These are phyloP conservation scores for Falcaria lacertinaria DNA, from an alignment of 2,888 invertebrate genomes.

Conservation along the genomic window DNA sequence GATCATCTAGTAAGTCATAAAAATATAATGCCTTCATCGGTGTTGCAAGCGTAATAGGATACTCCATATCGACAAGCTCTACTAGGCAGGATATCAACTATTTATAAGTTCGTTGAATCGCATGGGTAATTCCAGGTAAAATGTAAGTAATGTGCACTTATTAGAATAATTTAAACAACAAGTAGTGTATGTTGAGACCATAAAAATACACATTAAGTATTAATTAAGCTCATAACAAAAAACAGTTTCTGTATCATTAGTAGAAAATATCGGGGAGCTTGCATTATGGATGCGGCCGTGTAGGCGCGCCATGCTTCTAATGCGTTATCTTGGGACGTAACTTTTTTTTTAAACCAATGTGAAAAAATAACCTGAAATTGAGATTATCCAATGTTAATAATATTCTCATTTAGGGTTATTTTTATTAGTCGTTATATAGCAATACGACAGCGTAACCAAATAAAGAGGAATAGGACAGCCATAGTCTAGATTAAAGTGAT, in stretches of 20 bases:
- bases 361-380: no score
- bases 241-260: constrained; percentile 52
- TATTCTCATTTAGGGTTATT: no score
- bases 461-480: no score
- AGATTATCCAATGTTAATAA: no score
- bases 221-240: constrained; percentile 68
- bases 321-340: neutral
- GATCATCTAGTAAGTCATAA: no score
- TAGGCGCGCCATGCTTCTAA: constrained; percentile 21
- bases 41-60: no score
- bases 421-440: no score
- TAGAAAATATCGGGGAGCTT: constrained; percentile 46
- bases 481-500: no score
- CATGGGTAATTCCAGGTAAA: constrained; percentile 10
- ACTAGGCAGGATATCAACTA: constrained; percentile 21
- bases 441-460: no score
- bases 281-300: constrained; percentile 44
- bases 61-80: neutral
- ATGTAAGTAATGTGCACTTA: constrained; percentile 23
- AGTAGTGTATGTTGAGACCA: constrained; percentile 47
- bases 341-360: neutral
- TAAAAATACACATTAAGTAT: constrained; percentile 61
- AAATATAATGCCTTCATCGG: no score
- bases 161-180: constrained; percentile 60
- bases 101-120: constrained; percentile 23